Percentiles rank a stretch among this genome's conserved stretches.
These are phyloP conservation scores for Ctenopoma multispine DNA, from an alignment of 2,797 vertebrate species.

Conservation along the genomic window DNA sequence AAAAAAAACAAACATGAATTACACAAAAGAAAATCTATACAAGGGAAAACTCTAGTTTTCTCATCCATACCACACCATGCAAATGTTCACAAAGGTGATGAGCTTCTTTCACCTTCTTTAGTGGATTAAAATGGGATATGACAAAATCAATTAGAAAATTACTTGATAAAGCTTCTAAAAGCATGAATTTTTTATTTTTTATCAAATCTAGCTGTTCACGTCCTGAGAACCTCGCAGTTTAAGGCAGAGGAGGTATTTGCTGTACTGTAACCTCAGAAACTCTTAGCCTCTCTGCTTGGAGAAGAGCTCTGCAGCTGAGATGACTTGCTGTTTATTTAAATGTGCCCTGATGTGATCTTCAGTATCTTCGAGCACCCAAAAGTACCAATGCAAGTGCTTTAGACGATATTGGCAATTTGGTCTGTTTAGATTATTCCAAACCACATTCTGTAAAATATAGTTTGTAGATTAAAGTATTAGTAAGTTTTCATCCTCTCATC, in stretches of 20 bases:
- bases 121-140: slow-evolving; percentile 54
- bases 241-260: slow-evolving; percentile 53
- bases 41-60: slow-evolving; percentile 23
- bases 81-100: slow-evolving; percentile 37
- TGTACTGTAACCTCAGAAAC: slow-evolving; percentile 18
- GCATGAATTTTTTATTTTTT: background rate
- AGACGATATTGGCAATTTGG: slow-evolving; percentile 8
- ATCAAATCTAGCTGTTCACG: slow-evolving; percentile 36
- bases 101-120: slow-evolving; percentile 1
- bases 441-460: slow-evolving; percentile 42
- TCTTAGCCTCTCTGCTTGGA: slow-evolving; percentile 23
- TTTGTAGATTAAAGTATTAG: slow-evolving; percentile 31
- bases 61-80: slow-evolving; percentile 48
- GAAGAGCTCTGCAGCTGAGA: slow-evolving; percentile 42
- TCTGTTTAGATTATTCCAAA: slow-evolving; percentile 39
- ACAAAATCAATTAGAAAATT: slow-evolving; percentile 8
- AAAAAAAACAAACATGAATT: slow-evolving; percentile 19
- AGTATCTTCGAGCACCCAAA: background rate
- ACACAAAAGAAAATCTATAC: slow-evolving; percentile 2
- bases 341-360: slow-evolving; percentile 15
- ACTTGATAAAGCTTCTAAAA: slow-evolving; percentile 26
- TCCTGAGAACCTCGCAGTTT: slow-evolving; percentile 64
- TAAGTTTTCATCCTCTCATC: slow-evolving; percentile 27
- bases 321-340: slow-evolving; percentile 39
- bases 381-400: slow-evolving; percentile 12